Evolutionary conservation across 2,797 vertebrate species (phyloP).

Genomic region (Enteromius mattozi): DNA sequence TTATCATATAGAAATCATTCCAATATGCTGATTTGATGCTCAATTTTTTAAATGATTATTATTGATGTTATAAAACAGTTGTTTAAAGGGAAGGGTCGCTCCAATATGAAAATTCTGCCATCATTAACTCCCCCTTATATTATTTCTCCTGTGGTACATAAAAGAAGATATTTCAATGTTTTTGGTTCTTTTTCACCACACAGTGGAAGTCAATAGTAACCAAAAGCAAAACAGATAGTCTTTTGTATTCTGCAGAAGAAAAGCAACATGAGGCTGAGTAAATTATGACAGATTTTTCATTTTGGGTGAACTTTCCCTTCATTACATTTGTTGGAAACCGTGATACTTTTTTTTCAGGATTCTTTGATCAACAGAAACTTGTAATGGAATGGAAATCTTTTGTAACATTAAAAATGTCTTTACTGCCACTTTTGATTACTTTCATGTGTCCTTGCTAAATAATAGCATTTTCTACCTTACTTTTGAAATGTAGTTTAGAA

Average conservation of each 20-base stretch:
- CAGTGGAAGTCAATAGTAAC: background rate
- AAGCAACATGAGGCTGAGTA: background rate
- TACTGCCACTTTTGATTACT: background rate
- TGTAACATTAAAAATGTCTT: background rate
- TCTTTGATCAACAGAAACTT: slow-evolving; percentile 1
- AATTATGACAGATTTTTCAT: background rate
- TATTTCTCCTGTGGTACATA: background rate
- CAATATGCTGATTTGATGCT: background rate
- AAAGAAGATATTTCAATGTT: background rate
- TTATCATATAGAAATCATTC: background rate
- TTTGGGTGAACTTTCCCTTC: background rate
- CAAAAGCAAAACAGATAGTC: background rate
- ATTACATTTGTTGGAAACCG: background rate
- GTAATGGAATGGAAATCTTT: background rate
- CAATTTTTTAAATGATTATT: too few species aligned
- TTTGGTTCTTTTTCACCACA: background rate
- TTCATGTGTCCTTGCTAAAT: background rate
- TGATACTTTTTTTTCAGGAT: background rate
- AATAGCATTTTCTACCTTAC: background rate
- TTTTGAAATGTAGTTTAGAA: background rate
- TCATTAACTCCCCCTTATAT: background rate
- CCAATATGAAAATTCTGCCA: background rate
- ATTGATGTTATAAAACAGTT: background rate
- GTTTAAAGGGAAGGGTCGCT: background rate
- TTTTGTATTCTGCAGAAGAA: background rate